Base-by-base conservation (phyloP, 2,888 invertebrate species). In the Ctenicera cuprea region DNA sequence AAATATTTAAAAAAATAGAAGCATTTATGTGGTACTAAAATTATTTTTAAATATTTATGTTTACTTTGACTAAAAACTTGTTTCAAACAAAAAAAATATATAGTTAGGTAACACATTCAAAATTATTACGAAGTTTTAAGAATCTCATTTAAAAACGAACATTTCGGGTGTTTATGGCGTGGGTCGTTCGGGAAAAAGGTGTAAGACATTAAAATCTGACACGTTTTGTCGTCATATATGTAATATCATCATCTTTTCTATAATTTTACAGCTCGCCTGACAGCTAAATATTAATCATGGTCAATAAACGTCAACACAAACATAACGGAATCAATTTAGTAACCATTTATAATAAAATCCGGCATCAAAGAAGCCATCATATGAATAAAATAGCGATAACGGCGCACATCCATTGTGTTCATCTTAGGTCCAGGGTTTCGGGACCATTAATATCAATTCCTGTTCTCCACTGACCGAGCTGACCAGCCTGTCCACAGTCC, bases 381-480 rank as follows among this genome's bases (percentile, higher is more conserved):
- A 85, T 86, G 86, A 86, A 86, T 86, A 86, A 86, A 86, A 86
- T 84, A 86, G 84, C 86, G 84, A 86, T 86, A 86, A 85, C 82
- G 83, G 78, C 79, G 78, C 74, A 79, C 81, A 81, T 83, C 82
- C 82, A 82, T 83, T 81, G 82, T 81, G 77, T 80, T 82, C 83
- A 83, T 84, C 85, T 85, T 85, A 83, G 84, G 82, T 82, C 78
- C 80, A 79, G 81, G 80, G 80, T 81, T 81, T 79, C 22, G 80
- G 77, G 74, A 74, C 85, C 86, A 87, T 87, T 87, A 87, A 87
- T 87, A 86, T 86, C 86, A 87, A 87, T 87, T 86, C 84, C 82
- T 83, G 82, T 74, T 79, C 80, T 79, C 81, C 78, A 80, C 84
- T 82, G 83, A 82, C 83, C 84, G 79, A 79, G 80, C 82, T 82